A percentile compares a stretch with the other conserved stretches of the same genome.
Evolutionary conservation across 1,140 invertebrate species (phyloP).

Genomic region (Aporrectodea caliginosa): DNA sequence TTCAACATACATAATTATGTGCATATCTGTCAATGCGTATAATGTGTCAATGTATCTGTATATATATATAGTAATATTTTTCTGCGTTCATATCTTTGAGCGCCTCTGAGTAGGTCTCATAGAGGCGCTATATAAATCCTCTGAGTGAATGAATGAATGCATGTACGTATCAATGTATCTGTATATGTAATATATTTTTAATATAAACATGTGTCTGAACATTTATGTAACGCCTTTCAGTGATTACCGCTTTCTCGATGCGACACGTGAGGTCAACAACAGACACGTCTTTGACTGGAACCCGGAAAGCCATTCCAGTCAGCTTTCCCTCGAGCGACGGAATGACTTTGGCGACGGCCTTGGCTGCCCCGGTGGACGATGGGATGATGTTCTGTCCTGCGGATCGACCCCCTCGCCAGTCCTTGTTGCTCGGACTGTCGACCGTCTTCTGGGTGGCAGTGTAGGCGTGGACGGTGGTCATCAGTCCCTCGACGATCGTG

Average conservation of each 20-base stretch:
- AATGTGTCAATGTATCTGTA: no score
- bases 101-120: no score
- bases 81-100: no score
- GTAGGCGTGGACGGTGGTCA: conserved; percentile 98
- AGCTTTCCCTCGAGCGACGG: conserved; percentile 60
- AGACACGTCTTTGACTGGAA: conserved; percentile 90
- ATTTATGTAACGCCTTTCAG: no score
- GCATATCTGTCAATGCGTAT: no score
- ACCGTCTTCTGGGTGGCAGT: conserved; percentile 98
- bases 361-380: conserved; percentile 93
- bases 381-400: conserved; percentile 97
- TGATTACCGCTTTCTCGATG: conserved; percentile 48
- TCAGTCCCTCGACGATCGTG: conserved; percentile 89
- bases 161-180: no score
- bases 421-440: conserved; percentile 87
- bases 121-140: no score
- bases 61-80: no score
- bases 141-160: no score
- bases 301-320: conserved; percentile 98
- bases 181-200: no score
- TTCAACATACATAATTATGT: no score
- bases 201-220: no score
- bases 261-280: conserved; percentile 85
- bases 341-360: conserved; percentile 58
- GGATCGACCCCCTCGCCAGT: conserved; percentile 92